phyloP scores from a whole-genome alignment of 2,797 vertebrate genomes.

The Rhinella marina region DNA sequence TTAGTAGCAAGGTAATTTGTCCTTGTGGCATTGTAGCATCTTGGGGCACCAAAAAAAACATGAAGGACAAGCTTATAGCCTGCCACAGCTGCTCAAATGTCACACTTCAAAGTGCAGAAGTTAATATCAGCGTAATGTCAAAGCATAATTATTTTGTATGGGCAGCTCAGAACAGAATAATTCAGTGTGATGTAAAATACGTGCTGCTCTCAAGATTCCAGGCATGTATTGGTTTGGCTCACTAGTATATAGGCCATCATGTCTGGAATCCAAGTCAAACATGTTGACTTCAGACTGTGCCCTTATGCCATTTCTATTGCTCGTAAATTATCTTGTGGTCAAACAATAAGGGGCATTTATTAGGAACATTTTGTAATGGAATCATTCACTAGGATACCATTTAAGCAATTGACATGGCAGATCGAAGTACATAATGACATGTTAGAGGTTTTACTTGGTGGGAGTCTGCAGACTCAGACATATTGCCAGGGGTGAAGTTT shows the following conservation, averaged over 20 bases:
- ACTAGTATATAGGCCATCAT: background rate
- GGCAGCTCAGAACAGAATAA: background rate
- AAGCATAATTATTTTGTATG: constrained; percentile 9
- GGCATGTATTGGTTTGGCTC: background rate
- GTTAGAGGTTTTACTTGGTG: no score
- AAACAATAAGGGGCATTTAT: background rate
- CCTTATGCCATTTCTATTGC: background rate
- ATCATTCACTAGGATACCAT: no score
- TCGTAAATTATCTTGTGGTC: background rate
- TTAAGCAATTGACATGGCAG: no score
- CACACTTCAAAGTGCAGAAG: constrained; percentile 15
- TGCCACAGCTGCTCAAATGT: constrained; percentile 18
- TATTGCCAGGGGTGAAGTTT: no score
- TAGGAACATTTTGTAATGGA: background rate
- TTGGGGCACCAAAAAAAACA: background rate
- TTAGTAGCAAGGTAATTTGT: no score
- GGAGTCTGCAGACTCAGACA: no score
- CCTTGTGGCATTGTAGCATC: background rate
- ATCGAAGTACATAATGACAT: no score
- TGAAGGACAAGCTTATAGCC: background rate
- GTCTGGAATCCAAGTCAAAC: constrained; percentile 13
- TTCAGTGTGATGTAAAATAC: constrained; percentile 8
- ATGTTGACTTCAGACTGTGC: background rate
- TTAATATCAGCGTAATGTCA: background rate
- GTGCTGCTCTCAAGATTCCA: constrained; percentile 20